Percentiles rank a stretch among this genome's conserved stretches.
Conservation (phyloP, 2,113 vertebrate species). For the Eulemur rufifrons region DNA sequence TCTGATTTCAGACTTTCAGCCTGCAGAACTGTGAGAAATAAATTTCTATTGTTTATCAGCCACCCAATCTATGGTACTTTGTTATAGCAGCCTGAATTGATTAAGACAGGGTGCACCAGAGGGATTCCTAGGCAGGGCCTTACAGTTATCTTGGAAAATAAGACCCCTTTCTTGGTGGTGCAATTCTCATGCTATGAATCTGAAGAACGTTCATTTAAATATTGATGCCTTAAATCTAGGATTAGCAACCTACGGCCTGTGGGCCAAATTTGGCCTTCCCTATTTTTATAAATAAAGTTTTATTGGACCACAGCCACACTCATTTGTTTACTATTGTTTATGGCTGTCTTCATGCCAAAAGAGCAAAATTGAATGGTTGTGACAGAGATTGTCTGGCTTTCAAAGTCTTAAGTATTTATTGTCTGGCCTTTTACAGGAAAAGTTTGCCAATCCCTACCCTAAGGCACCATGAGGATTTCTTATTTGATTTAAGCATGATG, state of each 20-base stretch:
- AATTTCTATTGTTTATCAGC: not conserved
- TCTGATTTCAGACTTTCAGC: not conserved
- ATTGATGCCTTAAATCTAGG: not conserved
- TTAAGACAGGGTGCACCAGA: not conserved
- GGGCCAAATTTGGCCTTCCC: not conserved
- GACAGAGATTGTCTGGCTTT: not conserved
- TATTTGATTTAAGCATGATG: not conserved
- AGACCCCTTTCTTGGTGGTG: not conserved
- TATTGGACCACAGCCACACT: not conserved
- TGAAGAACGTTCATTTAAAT: not conserved
- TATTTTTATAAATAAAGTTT: constrained; percentile 22
- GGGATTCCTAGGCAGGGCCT: not conserved
- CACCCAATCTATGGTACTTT: not conserved
- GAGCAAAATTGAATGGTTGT: not conserved
- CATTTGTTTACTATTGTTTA: constrained; percentile 19
- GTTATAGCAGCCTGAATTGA: not conserved
- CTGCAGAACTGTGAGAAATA: not conserved
- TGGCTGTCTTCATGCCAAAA: not conserved
- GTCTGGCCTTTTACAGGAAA: not conserved
- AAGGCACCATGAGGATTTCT: not conserved
- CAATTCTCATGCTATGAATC: not conserved
- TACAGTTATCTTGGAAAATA: not conserved
- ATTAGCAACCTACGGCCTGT: not conserved
- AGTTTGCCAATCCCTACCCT: not conserved
- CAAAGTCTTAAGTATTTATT: not conserved